Base-by-base conservation (phyloP, 2,113 vertebrate genomes). In the Dasypus novemcinctus region DNA sequence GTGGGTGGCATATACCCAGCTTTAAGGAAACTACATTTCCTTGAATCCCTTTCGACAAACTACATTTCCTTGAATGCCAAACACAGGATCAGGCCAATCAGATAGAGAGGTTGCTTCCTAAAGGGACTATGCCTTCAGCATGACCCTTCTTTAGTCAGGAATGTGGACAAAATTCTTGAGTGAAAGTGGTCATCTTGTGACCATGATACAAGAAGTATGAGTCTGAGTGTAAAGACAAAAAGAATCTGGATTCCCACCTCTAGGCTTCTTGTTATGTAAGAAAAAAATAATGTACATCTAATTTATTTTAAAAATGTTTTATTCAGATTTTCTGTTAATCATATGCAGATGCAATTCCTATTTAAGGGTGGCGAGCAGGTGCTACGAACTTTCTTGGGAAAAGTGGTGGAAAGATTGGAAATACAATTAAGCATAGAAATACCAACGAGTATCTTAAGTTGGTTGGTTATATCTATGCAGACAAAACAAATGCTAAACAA, bases 41-140 rank as follows among this genome's bases (percentile, higher is more conserved):
- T 38, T 84, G 61, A 84, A 72, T 72, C 46, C n/a, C n/a, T 78
- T 88, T 49, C 21, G 38, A 41, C 10, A 2, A 31, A 23, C 11
- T 76, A 2, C 38, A 69, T 61, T 81, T 68, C 59, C 72, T 38
- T 84, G 61, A 84, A 72, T 72, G 27, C 21, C 2, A 4, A 21
- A 12, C 5, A 69, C 12, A 72, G 36, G 36, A 59, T 27, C n/a
- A 29, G 18, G 78, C 17, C 66, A 49, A 61, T 71, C 17, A 29
- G 29, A 69, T 5, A 79, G n/a, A 79, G 57, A n/a, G 2, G 0
- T 12, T 18, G 59, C 17, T 75, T 61, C 49, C 7, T 2, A 6
- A 36, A 1, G 2, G 4, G 5, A n/a, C 41, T 17, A 1, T 0
- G 1, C 29, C 20, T 13, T 52, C 41, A 25, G 8, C 12, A 7